Evolutionary conservation across 2,888 invertebrate species (phyloP), one percentile per base, ranked within the genome.

Genomic region (Chloromyia formosa): DNA sequence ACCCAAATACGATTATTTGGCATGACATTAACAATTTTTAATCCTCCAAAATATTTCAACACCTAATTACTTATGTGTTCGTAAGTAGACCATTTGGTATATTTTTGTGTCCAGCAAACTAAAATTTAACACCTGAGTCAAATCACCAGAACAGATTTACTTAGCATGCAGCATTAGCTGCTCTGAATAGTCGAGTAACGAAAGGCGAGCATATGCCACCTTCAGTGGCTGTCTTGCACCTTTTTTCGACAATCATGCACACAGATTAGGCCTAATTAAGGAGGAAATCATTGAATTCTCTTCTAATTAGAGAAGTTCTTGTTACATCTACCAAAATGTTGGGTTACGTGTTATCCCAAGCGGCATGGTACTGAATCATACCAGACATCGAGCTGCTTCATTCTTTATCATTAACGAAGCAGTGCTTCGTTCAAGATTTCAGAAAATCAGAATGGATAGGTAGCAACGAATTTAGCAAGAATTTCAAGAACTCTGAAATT

Each of bases 201-300:
- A 35, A 62, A 62, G 16, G n/a, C 40, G 62, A 35, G 18, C 62
- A 62, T 62, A 62, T 62, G 35, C 62, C 62, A 62, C 62, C 40
- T 62, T 40, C 16, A 40, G n/a, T 23, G n/a, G n/a, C 62, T 16
- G 62, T 62, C 62, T 40, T 62, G 62, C 27, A 60, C 23, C 16
- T 35, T 40, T 62, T 62, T 62, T 62, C 62, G 27, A 62, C 62
- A 23, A 62, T 62, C 62, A 62, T 62, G 40, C 62, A 35, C 62
- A 62, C 23, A 66, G 66, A 66, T 66, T 69, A 69, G 27, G 68
- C 18, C 54, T 69, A 53, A 69, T 69, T 69, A 69, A 49, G 68
- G 68, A 69, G 68, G 68, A 69, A 69, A 69, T 53, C 68, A 69
- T 45, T 69, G 68, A 69, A 69, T 69, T 69, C 68, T 69, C 54